Percentiles rank a stretch among this genome's conserved stretches.
These are phyloP conservation scores for Xylota segnis DNA, from an alignment of 2,888 invertebrate species.

Conservation along the genomic window DNA sequence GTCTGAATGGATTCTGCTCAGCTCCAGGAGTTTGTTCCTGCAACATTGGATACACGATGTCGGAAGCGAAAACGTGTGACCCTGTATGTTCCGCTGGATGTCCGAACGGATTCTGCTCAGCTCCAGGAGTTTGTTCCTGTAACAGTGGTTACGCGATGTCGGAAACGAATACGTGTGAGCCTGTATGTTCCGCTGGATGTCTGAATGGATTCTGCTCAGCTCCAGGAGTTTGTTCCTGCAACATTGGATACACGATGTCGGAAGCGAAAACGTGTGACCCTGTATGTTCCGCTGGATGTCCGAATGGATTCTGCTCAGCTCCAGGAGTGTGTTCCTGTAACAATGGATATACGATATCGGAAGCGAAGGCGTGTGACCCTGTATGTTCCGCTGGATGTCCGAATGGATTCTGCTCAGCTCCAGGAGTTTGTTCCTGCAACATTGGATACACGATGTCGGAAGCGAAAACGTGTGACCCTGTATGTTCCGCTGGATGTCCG, in stretches of 20 bases:
- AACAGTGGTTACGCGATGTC: background rate
- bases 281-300: background rate
- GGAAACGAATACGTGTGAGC: background rate
- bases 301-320: background rate
- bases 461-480: background rate
- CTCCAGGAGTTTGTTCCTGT: background rate
- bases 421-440: background rate
- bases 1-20: no score
- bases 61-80: background rate
- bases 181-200: background rate
- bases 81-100: background rate
- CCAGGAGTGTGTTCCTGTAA: constrained; percentile 1
- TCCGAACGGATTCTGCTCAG: background rate
- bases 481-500: background rate
- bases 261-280: background rate
- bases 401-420: background rate
- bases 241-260: background rate
- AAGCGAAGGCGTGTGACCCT: background rate
- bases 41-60: background rate
- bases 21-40: background rate
- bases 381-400: background rate
- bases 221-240: background rate
- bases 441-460: background rate
- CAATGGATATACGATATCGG: background rate
- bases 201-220: background rate